Evolutionary conservation across 2,113 vertebrate species (phyloP), one percentile per base, ranked within the genome.

Genomic region (Taurulus bubalis): DNA sequence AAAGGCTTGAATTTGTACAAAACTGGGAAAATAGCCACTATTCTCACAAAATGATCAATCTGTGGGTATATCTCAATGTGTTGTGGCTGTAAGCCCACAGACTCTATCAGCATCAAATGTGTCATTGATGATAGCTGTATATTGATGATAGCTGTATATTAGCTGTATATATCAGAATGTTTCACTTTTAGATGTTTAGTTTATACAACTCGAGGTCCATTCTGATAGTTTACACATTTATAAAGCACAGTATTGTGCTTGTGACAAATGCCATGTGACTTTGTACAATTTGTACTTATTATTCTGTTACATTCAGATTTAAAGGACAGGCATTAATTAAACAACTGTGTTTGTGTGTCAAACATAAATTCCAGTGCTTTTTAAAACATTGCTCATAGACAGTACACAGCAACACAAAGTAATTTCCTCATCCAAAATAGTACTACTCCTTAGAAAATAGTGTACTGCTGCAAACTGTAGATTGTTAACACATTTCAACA

Each of bases 61-160:
- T 71, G 59, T 80, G 58, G 55, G 36, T 75, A 78, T 69, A 32
- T 83, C 68, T 49, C 74, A 34, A 30, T 4, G 12, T 77, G 56
- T 65, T 80, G 70, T 79, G 67, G 75, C 82, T 36, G n/a, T 4
- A 3, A 71, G 26, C 79, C 74, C 4, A 14, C 28, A 76, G 55
- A 62, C 45, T 74, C 82, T 32, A 60, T 80, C 64, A 51, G 80
- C 75, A 84, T 64, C 68, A 73, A 83, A 71, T 77, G 82, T 42
- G 24, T 84, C 88, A 90, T 71, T 91, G 77, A 85, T 88, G 77
- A 71, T 85, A 83, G 71, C 69, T 80, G 75, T 82, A 56, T 68
- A 26, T 71, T 91, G 77, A 85, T 88, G 77, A 71, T 85, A 83
- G 71, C 69, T 80, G 75, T 82, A 56, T 68, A 26, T n/a, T n/a